A percentile compares a stretch with the other conserved stretches of the same genome.
phyloP scores from a whole-genome alignment of 2,797 vertebrate genomes.

The Falco concolor region DNA sequence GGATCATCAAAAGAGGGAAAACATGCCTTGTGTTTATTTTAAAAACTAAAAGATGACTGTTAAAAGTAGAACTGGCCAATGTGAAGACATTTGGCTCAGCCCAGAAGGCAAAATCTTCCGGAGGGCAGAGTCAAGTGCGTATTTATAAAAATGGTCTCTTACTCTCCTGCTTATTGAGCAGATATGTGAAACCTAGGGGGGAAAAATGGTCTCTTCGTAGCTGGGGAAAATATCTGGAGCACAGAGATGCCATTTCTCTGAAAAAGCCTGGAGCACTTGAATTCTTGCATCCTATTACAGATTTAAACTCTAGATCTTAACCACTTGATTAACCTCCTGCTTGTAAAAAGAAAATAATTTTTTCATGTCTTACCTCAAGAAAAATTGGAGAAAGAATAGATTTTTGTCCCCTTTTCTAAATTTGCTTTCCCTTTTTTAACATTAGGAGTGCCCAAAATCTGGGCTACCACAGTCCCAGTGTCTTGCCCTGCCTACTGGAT shows the following conservation, averaged over 20 bases:
- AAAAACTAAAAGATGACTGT: not conserved
- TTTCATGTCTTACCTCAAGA: not conserved
- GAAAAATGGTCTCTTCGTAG: not conserved
- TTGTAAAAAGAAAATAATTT: not conserved
- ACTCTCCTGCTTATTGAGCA: not conserved
- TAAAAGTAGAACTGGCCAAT: not conserved
- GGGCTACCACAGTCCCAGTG: not conserved
- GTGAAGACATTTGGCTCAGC: not conserved
- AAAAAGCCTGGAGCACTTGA: not conserved
- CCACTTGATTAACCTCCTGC: not conserved
- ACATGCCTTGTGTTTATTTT: not conserved
- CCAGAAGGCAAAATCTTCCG: not conserved
- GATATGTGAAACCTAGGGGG: not conserved
- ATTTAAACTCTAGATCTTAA: not conserved
- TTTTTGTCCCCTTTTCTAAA: not conserved
- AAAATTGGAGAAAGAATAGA: not conserved
- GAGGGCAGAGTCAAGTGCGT: not conserved
- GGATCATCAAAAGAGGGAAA: conserved; percentile 23
- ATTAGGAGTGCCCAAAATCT: not conserved
- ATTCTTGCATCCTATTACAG: not conserved
- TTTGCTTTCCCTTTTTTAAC: not conserved
- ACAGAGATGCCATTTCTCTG: not conserved
- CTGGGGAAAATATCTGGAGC: not conserved
- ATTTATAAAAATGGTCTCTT: not conserved
- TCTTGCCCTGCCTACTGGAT: not conserved